Percentiles rank a stretch among this genome's conserved stretches.
These are phyloP conservation scores for Meloe dianella DNA, from an alignment of 2,888 invertebrate genomes.

Conservation along the genomic window DNA sequence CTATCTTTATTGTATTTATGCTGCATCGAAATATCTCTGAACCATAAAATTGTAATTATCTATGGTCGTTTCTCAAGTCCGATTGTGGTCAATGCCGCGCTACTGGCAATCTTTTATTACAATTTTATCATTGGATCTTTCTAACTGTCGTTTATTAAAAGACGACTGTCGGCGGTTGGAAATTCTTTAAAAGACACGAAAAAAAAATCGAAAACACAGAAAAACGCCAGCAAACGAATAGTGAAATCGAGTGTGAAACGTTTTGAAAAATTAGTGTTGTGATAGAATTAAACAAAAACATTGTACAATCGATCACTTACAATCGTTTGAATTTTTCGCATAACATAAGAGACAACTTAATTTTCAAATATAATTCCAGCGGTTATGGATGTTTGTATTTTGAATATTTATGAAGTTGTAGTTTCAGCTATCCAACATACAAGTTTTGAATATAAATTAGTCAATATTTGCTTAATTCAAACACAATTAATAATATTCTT, in stretches of 20 bases:
- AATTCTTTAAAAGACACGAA: not conserved
- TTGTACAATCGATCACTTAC: not conserved
- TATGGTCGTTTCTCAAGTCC: constrained; percentile 15
- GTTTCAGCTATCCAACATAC: not conserved
- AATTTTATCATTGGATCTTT: not conserved
- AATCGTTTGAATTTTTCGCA: not conserved
- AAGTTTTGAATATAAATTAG: not conserved
- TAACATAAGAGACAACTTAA: not conserved
- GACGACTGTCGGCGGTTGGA: not conserved
- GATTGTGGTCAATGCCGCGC: constrained; percentile 16
- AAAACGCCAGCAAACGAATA: constrained; percentile 1
- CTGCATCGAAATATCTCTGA: not conserved
- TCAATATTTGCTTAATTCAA: not conserved
- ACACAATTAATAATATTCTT: not conserved
- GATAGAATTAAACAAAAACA: not conserved
- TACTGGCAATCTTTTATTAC: constrained; percentile 13
- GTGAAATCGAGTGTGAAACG: constrained; percentile 24
- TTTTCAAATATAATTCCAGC: not conserved
- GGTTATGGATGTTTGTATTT: not conserved
- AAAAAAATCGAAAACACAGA: not conserved
- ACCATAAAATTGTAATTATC: constrained; percentile 21
- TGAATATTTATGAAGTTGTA: constrained; percentile 2
- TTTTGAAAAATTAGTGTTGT: not conserved
- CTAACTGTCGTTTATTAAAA: not conserved
- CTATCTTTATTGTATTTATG: not conserved